Conservation (phyloP, 2,113 vertebrate genomes). For the Lepus timidus region DNA sequence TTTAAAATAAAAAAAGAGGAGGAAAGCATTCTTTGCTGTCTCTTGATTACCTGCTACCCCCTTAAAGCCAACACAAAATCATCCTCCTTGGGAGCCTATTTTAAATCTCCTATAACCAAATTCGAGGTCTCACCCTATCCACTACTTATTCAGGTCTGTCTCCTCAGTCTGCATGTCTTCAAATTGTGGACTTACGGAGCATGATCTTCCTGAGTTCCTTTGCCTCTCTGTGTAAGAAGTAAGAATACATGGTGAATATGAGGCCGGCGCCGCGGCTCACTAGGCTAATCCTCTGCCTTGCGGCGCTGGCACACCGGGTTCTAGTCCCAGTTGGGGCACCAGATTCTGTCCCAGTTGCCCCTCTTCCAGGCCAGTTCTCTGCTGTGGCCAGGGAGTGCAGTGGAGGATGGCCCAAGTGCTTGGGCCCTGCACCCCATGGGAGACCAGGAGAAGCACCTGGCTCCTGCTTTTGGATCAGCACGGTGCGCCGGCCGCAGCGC, state of each 20-base stretch:
- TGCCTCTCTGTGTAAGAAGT: background rate
- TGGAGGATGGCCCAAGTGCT: too few relatives aligned
- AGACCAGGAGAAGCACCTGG: too few relatives aligned
- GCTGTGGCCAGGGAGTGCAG: too few relatives aligned
- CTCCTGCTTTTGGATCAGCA: too few relatives aligned
- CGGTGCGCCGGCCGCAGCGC: too few relatives aligned
- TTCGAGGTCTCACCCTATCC: background rate
- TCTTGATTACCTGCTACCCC: background rate
- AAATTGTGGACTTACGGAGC: background rate
- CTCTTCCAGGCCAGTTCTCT: too few relatives aligned
- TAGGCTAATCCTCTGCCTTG: too few relatives aligned
- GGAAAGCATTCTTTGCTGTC: slow-evolving; percentile 6
- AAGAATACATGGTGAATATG: background rate
- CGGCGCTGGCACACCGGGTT: too few relatives aligned
- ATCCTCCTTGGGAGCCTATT: background rate
- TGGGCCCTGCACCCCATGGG: too few relatives aligned
- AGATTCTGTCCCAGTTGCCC: too few relatives aligned
- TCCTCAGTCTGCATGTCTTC: background rate
- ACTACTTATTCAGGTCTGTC: background rate
- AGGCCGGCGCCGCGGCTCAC: too few relatives aligned
- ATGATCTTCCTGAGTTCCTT: background rate
- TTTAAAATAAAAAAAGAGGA: slow-evolving; percentile 38
- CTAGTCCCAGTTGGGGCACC: too few relatives aligned
- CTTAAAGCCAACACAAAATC: slow-evolving; percentile 20
- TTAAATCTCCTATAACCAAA: background rate